These are phyloP conservation scores for Tetragonisca angustula DNA, from an alignment of 2,888 invertebrate genomes.

Conservation along the genomic window DNA sequence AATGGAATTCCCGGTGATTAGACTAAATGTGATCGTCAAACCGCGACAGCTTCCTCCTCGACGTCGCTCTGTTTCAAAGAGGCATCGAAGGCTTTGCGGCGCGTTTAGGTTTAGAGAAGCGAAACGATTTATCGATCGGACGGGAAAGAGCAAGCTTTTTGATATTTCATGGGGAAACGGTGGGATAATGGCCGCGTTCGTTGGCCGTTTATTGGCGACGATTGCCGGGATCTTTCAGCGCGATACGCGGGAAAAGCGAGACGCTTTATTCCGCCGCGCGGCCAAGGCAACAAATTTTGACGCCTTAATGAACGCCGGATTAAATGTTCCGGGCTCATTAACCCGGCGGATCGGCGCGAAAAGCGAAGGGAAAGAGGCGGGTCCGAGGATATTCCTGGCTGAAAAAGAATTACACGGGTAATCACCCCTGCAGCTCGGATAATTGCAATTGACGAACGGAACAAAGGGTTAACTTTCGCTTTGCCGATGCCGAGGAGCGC, in stretches of 20 bases:
- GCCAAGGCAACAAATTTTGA: slow-evolving; percentile 47
- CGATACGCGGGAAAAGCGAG: background rate
- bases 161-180: background rate
- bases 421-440: slow-evolving; percentile 46
- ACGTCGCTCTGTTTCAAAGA: background rate
- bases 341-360: slow-evolving; percentile 12
- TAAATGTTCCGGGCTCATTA: slow-evolving; percentile 55
- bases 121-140: background rate
- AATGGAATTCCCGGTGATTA: too few species aligned
- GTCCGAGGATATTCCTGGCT: slow-evolving; percentile 35
- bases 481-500: slow-evolving; percentile 7
- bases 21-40: too few species aligned
- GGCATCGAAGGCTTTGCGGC: background rate
- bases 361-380: slow-evolving; percentile 15
- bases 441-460: slow-evolving; percentile 59
- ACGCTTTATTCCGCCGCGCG: slow-evolving; percentile 2
- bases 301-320: slow-evolving; percentile 51
- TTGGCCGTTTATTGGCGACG: slow-evolving; percentile 8
- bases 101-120: background rate
- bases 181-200: background rate
- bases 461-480: slow-evolving; percentile 61
- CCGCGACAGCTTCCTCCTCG: too few species aligned
- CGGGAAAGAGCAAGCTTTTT: background rate
- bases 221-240: background rate
- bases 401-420: slow-evolving; percentile 58